Percentiles rank a stretch among this genome's conserved stretches.
Evolutionary conservation across 2,113 vertebrate genomes (phyloP).

Genomic region (Sander lucioperca): DNA sequence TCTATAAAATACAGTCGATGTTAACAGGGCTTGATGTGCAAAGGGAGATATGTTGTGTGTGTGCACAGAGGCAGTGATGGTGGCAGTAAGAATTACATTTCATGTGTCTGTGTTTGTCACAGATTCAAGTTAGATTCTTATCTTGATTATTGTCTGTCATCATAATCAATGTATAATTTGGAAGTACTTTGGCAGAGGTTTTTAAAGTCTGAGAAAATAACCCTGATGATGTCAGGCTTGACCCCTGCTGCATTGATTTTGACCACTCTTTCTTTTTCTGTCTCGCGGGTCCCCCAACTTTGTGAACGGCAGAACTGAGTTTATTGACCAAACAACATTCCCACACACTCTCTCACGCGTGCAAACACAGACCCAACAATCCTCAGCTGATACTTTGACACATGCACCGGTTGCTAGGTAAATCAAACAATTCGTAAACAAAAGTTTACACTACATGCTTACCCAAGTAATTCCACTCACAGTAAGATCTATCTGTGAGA

Average conservation of each 20-base stretch:
- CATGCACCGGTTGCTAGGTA: slow-evolving; percentile 68
- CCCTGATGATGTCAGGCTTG: background rate
- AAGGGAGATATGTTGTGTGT: background rate
- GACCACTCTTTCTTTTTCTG: background rate
- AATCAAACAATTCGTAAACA: slow-evolving; percentile 64
- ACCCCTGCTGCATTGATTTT: background rate
- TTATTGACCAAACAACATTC: slow-evolving; percentile 11
- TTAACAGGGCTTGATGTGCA: background rate
- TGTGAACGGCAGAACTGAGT: background rate
- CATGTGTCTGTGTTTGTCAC: background rate
- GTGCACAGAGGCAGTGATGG: background rate
- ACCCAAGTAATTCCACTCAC: slow-evolving; percentile 18
- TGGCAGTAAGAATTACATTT: background rate
- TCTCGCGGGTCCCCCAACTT: background rate
- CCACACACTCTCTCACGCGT: background rate
- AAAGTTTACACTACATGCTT: slow-evolving; percentile 24
- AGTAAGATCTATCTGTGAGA: slow-evolving; percentile 12
- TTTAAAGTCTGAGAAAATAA: background rate
- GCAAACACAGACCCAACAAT: background rate
- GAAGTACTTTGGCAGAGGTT: background rate
- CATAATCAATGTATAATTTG: background rate
- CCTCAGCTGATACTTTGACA: slow-evolving; percentile 14
- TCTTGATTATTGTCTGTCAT: background rate
- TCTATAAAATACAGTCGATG: background rate
- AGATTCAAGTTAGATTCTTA: background rate